These are phyloP conservation scores for Heterotilapia buettikoferi DNA, from an alignment of 2,113 vertebrate genomes.

Conservation along the genomic window DNA sequence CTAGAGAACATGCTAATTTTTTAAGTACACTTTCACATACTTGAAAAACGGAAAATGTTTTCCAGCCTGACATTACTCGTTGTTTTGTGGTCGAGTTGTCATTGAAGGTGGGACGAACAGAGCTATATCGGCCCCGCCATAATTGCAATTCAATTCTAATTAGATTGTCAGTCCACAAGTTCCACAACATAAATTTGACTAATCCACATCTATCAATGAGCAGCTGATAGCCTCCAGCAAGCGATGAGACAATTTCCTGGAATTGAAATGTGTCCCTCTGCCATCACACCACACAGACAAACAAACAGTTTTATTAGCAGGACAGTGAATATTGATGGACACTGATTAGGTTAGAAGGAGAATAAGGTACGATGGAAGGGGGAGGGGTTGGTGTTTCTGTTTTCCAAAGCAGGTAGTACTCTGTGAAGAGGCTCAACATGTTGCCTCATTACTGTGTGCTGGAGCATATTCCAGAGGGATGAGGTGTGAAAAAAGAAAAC, in stretches of 20 bases:
- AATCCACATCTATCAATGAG: slow-evolving; percentile 29
- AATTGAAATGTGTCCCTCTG: slow-evolving; percentile 31
- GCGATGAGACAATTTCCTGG: slow-evolving; percentile 11
- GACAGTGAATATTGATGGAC: slow-evolving; percentile 48
- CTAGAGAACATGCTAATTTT: background rate
- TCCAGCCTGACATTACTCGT: background rate
- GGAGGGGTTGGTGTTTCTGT: background rate
- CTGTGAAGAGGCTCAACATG: slow-evolving; percentile 1
- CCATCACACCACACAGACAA: slow-evolving; percentile 19
- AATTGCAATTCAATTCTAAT: slow-evolving; percentile 51
- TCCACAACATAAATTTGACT: slow-evolving; percentile 41
- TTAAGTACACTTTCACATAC: background rate
- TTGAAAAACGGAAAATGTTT: background rate
- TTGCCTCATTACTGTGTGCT: slow-evolving; percentile 41
- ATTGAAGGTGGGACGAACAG: background rate
- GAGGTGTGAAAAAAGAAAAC: background rate
- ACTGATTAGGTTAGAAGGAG: slow-evolving; percentile 31
- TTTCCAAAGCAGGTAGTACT: background rate
- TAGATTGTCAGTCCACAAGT: slow-evolving; percentile 18
- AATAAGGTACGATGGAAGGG: background rate
- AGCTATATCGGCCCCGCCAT: slow-evolving; percentile 14
- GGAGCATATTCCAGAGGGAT: background rate
- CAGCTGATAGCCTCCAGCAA: slow-evolving; percentile 36
- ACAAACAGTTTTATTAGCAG: slow-evolving; percentile 28
- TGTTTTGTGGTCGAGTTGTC: background rate